Evolutionary conservation across 1,140 invertebrate genomes (phyloP).

Genomic region (Onthophagus taurus): DNA sequence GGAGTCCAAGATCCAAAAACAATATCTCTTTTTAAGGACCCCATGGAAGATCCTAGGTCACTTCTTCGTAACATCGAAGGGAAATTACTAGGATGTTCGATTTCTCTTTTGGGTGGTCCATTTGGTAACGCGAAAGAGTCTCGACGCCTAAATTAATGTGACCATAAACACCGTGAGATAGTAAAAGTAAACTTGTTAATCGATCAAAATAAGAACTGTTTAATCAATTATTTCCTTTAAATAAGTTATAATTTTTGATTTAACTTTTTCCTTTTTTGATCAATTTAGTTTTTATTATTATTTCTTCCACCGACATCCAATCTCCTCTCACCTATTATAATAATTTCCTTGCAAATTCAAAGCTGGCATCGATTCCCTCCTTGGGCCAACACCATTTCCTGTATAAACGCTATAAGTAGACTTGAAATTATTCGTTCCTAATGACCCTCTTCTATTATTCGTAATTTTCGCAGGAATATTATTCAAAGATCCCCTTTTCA

Average conservation of each 20-base stretch:
- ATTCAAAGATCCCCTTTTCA: conserved; percentile 47
- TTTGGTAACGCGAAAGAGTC: conserved; percentile 48
- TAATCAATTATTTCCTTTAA: too few relatives aligned
- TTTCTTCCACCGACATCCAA: too few relatives aligned
- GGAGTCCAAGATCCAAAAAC: conserved; percentile 35
- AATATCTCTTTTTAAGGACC: conserved; percentile 43
- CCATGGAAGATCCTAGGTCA: conserved; percentile 45
- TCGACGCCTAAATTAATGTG: conserved; percentile 40
- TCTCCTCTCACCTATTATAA: conserved; percentile 12
- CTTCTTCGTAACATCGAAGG: conserved; percentile 52
- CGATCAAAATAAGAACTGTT: too few relatives aligned
- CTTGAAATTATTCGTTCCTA: conserved; percentile 20
- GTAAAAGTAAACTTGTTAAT: too few relatives aligned
- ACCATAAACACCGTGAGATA: too few relatives aligned
- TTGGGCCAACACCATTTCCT: conserved; percentile 28
- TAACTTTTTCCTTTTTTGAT: too few relatives aligned
- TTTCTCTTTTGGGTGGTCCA: conserved; percentile 44
- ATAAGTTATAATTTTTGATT: too few relatives aligned
- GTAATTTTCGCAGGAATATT: conserved; percentile 32
- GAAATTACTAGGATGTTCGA: conserved; percentile 58
- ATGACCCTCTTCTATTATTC: conserved; percentile 23
- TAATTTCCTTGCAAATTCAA: conserved; percentile 22
- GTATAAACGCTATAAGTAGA: conserved; percentile 14
- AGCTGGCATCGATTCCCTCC: conserved; percentile 40
- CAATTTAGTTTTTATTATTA: too few relatives aligned